Percentiles rank a stretch among this genome's conserved stretches.
Evolutionary conservation across 2,797 vertebrate species (phyloP).

Genomic region (Aeoliscus strigatus): DNA sequence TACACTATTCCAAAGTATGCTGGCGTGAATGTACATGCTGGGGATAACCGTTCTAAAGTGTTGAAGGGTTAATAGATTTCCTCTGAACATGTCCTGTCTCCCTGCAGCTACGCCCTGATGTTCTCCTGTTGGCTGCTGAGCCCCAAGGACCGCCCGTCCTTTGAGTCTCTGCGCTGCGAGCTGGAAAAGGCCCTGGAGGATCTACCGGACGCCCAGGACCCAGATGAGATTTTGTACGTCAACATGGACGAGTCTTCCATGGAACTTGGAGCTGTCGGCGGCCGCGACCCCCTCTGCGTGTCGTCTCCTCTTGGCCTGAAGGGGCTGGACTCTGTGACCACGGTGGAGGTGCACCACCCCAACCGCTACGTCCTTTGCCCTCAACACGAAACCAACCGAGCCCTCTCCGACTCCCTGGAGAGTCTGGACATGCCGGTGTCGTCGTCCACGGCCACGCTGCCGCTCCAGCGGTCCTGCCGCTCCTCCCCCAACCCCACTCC

Average conservation of each 20-base stretch:
- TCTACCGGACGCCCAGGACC: slow-evolving; percentile 81
- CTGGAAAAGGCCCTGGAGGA: slow-evolving; percentile 83
- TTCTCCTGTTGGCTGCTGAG: slow-evolving; percentile 87
- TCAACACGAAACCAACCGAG: slow-evolving; percentile 73
- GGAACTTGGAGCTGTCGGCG: slow-evolving; percentile 82
- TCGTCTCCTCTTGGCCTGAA: slow-evolving; percentile 68
- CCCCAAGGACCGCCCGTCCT: slow-evolving; percentile 82
- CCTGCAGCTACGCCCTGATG: slow-evolving; percentile 85
- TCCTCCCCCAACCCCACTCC: slow-evolving; percentile 54
- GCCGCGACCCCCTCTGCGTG: slow-evolving; percentile 58
- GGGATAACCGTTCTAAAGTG: no score
- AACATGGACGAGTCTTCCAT: slow-evolving; percentile 85
- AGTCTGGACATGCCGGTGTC: slow-evolving; percentile 67
- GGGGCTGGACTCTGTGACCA: slow-evolving; percentile 74
- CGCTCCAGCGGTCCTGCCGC: slow-evolving; percentile 57
- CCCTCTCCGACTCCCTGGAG: slow-evolving; percentile 72
- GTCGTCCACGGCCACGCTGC: slow-evolving; percentile 64
- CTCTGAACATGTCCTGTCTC: no score
- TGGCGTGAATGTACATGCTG: no score
- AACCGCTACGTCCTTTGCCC: slow-evolving; percentile 89
- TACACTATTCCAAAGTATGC: no score
- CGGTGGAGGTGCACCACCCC: slow-evolving; percentile 77
- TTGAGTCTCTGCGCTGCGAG: slow-evolving; percentile 78
- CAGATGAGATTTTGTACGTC: slow-evolving; percentile 88
- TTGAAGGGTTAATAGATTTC: no score